Evolutionary conservation across 2,888 invertebrate species (phyloP).

Genomic region (Carabus problematicus): DNA sequence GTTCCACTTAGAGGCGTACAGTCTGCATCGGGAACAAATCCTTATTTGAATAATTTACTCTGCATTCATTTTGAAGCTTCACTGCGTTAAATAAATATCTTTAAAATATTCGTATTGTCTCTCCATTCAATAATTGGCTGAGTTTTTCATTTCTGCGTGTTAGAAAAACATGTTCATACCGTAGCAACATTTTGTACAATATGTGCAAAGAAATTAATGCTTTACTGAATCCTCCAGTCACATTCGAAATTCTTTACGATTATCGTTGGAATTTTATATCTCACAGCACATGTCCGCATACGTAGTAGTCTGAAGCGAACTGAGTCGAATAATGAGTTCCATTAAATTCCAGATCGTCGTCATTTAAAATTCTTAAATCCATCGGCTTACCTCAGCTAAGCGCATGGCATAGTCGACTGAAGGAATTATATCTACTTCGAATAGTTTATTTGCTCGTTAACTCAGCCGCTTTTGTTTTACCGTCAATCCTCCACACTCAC

Average conservation of each 20-base stretch:
- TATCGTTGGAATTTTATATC: too few species aligned
- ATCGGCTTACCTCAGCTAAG: slow-evolving; percentile 5
- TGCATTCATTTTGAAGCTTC: too few species aligned
- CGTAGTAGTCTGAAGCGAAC: not conserved
- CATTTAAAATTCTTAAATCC: slow-evolving; percentile 24
- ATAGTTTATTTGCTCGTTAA: slow-evolving; percentile 24
- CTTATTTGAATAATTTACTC: slow-evolving; percentile 3
- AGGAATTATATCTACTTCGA: slow-evolving; percentile 24
- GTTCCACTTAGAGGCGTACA: slow-evolving; percentile 19
- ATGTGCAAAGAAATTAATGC: too few species aligned
- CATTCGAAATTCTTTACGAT: not conserved
- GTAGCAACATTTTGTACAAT: too few species aligned
- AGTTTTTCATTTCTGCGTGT: too few species aligned
- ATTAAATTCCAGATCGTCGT: slow-evolving; percentile 22
- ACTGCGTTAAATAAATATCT: not conserved
- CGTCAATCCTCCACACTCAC: too few species aligned
- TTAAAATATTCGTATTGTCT: not conserved
- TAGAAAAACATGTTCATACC: too few species aligned
- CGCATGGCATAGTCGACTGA: slow-evolving; percentile 4
- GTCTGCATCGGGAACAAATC: not conserved
- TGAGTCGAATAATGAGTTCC: slow-evolving; percentile 16
- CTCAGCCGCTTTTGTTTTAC: slow-evolving; percentile 4
- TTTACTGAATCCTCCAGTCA: too few species aligned
- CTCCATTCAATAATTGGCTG: too few species aligned
- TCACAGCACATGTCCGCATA: too few species aligned